Evolutionary conservation across 1,140 invertebrate genomes (phyloP), one percentile per base, ranked within the genome.

Genomic region (Camponotus pennsylvanicus): DNA sequence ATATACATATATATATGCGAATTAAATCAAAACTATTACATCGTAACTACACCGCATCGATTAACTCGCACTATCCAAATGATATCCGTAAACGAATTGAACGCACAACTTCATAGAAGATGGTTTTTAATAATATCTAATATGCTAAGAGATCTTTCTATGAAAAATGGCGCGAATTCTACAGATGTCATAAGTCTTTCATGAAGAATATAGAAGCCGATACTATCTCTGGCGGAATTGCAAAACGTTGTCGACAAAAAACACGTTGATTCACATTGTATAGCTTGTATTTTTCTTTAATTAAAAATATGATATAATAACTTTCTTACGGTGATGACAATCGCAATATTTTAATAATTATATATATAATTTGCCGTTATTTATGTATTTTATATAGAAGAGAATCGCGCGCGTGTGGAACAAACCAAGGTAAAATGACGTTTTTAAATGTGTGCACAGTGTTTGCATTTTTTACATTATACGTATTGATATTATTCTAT

Each of bases 11-110:
- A 3, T 8, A 42, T 13, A 5, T 37, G 52, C 37, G 27, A 75
- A 40, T 80, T 21, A 61, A 83, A 83, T 75, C 40, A 83, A 83
- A 83, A 69, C 34, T 78, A 67, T 42, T 32, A 55, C 40, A 45
- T 15, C 9, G 11, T 45, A 45, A 45, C 63, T 42, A 55, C 40
- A 45, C 9, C 9, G n/a, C n/a, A 4, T 32, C 59, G 5, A n/a
- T 27, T 27, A 45, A 63, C 57, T 70, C 45, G 42, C 37, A 42
- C 13, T 9, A n/a, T 34, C 4, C 59, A 11, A 42, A 27, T 6
- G 18, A 21, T 13, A 37, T 37, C 34, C 34, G n/a, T 27, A 55
- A 79, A 79, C 32, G 77, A 70, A 55, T 18, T n/a, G 45, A 70
- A 70, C 77, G 77, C 77, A 80, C 64, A 80, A 80, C 45, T 69